Base-by-base conservation (phyloP, 2,113 vertebrate genomes). In the Kobus ellipsiprymnus region DNA sequence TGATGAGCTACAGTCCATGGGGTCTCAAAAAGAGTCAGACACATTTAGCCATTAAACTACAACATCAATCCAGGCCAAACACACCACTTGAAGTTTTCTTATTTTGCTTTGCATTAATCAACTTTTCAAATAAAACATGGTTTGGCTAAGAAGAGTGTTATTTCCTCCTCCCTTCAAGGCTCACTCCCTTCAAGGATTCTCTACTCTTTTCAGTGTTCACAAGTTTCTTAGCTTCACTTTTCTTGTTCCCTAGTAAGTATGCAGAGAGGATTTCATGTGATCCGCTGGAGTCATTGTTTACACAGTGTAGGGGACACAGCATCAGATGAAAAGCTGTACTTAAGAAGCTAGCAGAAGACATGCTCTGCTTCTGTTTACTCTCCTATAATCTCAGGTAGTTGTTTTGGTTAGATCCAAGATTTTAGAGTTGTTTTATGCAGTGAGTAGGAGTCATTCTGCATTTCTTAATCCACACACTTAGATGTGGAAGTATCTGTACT, bases 91-190 rank as follows among this genome's bases (percentile, higher is more conserved):
- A 71, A 46, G 33, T 84, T 83, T 48, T 44, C 40, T 55, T 74
- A 13, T 40, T 74, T 74, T 89, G 64, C 33, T 44, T 78, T 95
- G 95, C 86, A 93, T 98, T 98, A 98, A 98, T 71, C 92, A 64
- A 92, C 88, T 98, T 98, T 97, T 98, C 98, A 98, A 98, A 98
- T 97, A 98, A 98, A 98, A 95, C n/a, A 95, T 74, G 33, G 8
- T 57, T 9, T 46, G 40, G 6, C 48, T 44, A 52, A 44, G 6
- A 81, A 86, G 29, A 81, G 7, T 50, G 30, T 36, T 29, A 14
- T 29, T 97, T 94, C 19, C 46, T 50, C 40, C 52, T 82, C 33
- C 23, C 4, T 67, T 67, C 33, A 67, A 67, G n/a, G 11, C 3
- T 93, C 8, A 78, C 40, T 55, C 5, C 11, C 12, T 23, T 55